Base-by-base conservation (phyloP, 2,797 vertebrate species). In the Pterois miles region DNA sequence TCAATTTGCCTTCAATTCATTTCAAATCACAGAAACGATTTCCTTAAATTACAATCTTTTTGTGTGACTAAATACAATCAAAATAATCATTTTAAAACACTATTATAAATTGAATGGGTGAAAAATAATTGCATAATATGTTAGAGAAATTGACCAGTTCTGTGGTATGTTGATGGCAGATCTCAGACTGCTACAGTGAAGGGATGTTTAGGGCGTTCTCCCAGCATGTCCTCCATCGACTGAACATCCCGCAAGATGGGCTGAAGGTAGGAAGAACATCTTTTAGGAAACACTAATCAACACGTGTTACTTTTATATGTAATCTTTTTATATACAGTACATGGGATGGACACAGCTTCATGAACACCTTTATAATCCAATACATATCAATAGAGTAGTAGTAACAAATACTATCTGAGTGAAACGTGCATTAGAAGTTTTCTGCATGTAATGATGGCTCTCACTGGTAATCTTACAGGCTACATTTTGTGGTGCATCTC, bases 121-220 rank as follows among this genome's bases (percentile, higher is more conserved):
- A 71, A 79, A 67, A 27, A 22, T 18, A 14, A 59, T 29, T 43
- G 14, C 5, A n/a, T 20, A n/a, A 50, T 12, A 31, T 69, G 1
- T 23, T 1, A 54, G 20, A 73, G 20, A 76, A 50, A 33, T 22
- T 27, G 7, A 71, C 25, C 4, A 4, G 18, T 64, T 48, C 40
- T 82, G 60, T 81, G 50, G 9, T 88, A 71, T 94, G 74, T 85
- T 72, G 72, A 76, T 95, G 94, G 74, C 89, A 99, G 98, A 97
- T 99, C 77, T 96, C 97, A 33, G 95, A 98, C 91, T 99, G 98
- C 86, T 93, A 92, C 0, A 92, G 95, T 25, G 96, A 97, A 0
- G 98, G 98, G 31, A 93, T 99, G 84, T 99, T 99, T 87, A 89
- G 95, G 91, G 97, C 98, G 0, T 99, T 99, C 91, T 98, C 98